phyloP scores from a whole-genome alignment of 2,888 invertebrate species.

The Phymatocera aterrima region DNA sequence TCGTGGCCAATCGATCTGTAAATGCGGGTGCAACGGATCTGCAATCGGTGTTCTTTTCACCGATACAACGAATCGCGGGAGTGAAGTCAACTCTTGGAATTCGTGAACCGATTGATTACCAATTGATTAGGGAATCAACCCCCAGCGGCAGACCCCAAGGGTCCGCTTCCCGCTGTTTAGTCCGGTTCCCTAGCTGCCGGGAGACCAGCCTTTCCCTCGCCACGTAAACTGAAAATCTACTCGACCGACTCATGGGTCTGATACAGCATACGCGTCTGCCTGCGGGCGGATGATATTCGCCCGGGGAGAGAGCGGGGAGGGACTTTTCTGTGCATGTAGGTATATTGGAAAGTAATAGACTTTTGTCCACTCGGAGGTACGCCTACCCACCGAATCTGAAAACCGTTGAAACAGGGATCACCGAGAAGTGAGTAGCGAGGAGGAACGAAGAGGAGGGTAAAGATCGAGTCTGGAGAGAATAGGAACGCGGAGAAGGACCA shows the following conservation, averaged over 20 bases:
- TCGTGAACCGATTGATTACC: constrained; percentile 27
- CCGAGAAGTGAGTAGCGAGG: neutral
- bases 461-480: neutral
- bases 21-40: too few species aligned
- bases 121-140: constrained; percentile 40
- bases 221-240: constrained; percentile 28
- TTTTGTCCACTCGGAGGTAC: constrained; percentile 4
- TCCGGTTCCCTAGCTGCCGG: neutral
- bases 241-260: constrained; percentile 35
- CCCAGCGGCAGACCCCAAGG: neutral
- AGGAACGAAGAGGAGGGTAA: neutral
- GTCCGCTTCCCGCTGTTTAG: neutral
- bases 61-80: neutral
- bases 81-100: neutral
- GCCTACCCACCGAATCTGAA: neutral
- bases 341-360: constrained; percentile 37
- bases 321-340: constrained; percentile 15
- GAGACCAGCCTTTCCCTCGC: constrained; percentile 14
- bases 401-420: neutral
- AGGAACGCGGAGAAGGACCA: neutral
- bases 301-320: neutral
- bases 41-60: neutral
- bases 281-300: neutral
- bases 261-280: constrained; percentile 26
- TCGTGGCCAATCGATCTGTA: too few species aligned